These are phyloP conservation scores for Nothoprocta pentlandii DNA, from an alignment of 2,113 vertebrate species.

Conservation along the genomic window DNA sequence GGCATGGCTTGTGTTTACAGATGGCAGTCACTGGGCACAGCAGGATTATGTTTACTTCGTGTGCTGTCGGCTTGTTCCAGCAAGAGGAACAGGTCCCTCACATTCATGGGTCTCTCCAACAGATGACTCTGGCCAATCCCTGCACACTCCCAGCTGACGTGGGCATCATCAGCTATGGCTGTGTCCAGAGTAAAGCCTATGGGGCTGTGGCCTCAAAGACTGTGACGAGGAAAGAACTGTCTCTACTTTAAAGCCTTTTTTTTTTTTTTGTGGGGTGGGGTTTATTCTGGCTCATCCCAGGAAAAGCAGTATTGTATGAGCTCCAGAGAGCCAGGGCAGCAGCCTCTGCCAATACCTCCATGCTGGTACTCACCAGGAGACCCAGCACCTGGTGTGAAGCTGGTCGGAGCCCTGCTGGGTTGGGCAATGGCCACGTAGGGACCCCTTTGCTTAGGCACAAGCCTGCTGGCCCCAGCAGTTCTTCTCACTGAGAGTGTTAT, in stretches of 20 bases:
- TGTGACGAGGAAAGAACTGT: background rate
- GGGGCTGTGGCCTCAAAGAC: background rate
- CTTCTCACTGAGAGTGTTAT: conserved; percentile 1
- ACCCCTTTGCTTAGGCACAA: background rate
- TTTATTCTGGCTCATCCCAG: background rate
- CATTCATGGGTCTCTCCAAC: background rate
- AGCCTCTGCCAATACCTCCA: background rate
- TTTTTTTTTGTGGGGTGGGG: background rate
- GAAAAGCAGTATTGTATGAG: background rate
- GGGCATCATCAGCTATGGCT: background rate
- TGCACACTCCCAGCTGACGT: background rate
- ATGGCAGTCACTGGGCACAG: background rate
- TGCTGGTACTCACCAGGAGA: background rate
- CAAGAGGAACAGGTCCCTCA: background rate
- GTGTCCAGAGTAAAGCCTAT: background rate
- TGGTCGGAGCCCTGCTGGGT: background rate
- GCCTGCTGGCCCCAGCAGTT: background rate
- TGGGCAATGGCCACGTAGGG: background rate
- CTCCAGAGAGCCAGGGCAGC: background rate
- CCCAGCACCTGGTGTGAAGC: background rate
- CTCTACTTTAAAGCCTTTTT: background rate
- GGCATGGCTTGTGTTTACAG: background rate
- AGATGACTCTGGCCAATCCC: background rate
- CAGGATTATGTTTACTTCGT: background rate
- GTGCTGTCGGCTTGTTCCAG: background rate